phyloP scores from a whole-genome alignment of 1,140 invertebrate genomes.

The Cyrtorhinus lividipennis region DNA sequence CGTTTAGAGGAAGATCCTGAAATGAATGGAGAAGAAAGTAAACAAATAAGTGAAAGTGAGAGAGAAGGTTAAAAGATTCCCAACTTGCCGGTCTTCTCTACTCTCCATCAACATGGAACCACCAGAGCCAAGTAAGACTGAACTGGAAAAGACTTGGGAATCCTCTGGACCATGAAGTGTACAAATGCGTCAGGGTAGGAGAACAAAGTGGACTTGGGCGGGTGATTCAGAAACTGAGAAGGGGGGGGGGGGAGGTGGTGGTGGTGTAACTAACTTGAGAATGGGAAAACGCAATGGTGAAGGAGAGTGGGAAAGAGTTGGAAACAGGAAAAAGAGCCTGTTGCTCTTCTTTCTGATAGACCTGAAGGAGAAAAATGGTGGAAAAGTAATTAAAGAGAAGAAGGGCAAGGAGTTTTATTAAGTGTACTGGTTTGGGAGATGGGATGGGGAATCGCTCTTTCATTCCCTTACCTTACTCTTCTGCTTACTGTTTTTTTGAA shows the following conservation, averaged over 20 bases:
- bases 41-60: constrained; percentile 1
- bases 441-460: too few species aligned
- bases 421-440: background rate
- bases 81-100: background rate
- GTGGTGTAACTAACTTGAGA: too few species aligned
- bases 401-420: background rate
- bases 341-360: background rate
- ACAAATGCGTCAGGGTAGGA: background rate
- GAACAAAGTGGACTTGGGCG: background rate
- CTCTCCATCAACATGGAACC: constrained; percentile 7
- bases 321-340: background rate
- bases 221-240: background rate
- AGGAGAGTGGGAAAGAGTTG: background rate
- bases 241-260: background rate
- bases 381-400: background rate
- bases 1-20: background rate
- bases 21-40: background rate
- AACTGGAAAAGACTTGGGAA: background rate
- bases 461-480: too few species aligned
- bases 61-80: background rate
- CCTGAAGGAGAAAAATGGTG: background rate
- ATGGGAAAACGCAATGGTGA: background rate
- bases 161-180: background rate
- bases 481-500: too few species aligned
- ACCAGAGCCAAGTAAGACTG: background rate